Evolutionary conservation across 1,140 invertebrate genomes (phyloP).

Genomic region (Asbolus verrucosus): DNA sequence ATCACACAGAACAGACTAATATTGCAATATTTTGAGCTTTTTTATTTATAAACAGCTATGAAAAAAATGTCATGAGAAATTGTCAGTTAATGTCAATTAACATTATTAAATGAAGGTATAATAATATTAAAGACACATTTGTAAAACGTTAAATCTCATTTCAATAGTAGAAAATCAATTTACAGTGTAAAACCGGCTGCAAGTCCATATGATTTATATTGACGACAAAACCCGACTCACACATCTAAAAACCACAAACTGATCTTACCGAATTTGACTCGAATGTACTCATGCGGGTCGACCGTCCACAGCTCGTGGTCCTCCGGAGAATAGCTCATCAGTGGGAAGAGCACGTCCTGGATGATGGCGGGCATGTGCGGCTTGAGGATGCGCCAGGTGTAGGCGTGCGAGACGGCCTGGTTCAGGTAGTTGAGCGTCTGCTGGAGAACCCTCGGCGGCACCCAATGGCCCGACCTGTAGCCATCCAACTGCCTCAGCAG

Average conservation of each 20-base stretch:
- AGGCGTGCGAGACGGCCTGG: conserved; percentile 83
- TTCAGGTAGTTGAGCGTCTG: conserved; percentile 92
- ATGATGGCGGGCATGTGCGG: conserved; percentile 91
- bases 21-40: too few species aligned
- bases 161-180: too few species aligned
- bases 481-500: conserved; percentile 88
- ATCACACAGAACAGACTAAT: too few species aligned
- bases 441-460: conserved; percentile 93
- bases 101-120: too few species aligned
- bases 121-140: conserved; percentile 37
- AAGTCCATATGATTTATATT: too few species aligned
- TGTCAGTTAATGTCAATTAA: too few species aligned
- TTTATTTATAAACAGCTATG: too few species aligned
- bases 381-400: conserved; percentile 97
- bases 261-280: conserved; percentile 92
- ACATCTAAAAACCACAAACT: too few species aligned
- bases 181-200: too few species aligned
- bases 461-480: conserved; percentile 88
- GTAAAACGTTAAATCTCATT: conserved; percentile 15
- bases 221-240: too few species aligned
- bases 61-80: too few species aligned
- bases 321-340: conserved; percentile 93
- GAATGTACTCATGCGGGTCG: conserved; percentile 97
- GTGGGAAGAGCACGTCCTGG: conserved; percentile 94
- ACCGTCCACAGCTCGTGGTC: conserved; percentile 97